phyloP scores from a whole-genome alignment of 2,113 vertebrate species.

The Sminthopsis crassicaudata region DNA sequence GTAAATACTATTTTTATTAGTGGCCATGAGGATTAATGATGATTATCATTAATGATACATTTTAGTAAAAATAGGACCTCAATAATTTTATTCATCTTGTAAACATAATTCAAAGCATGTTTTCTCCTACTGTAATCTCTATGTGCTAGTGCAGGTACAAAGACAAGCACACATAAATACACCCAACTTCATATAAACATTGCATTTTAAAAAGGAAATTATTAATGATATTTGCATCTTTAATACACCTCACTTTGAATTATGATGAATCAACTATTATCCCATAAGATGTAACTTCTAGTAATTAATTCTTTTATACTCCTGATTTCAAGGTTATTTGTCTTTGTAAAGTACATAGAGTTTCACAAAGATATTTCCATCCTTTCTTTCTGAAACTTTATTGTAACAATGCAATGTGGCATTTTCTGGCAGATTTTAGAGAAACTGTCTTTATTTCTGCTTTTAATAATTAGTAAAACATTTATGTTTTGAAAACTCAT shows the following conservation, averaged over 20 bases:
- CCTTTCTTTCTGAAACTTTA: background rate
- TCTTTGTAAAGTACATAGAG: background rate
- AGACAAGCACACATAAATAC: background rate
- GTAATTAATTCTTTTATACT: background rate
- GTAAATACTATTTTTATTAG: background rate
- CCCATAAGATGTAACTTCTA: background rate
- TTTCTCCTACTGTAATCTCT: background rate
- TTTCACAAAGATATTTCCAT: background rate
- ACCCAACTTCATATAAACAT: background rate
- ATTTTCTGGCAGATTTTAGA: background rate
- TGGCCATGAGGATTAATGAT: background rate
- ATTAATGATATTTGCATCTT: background rate
- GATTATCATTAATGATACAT: background rate
- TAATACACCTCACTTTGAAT: background rate
- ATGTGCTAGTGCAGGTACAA: background rate
- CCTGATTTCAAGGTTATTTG: background rate
- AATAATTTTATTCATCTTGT: conserved; percentile 27
- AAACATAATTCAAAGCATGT: background rate
- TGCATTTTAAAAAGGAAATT: background rate
- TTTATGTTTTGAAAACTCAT: background rate
- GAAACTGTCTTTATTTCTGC: background rate
- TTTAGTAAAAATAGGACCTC: conserved; percentile 10
- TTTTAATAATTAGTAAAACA: background rate
- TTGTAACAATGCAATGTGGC: background rate
- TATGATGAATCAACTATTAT: background rate